Conservation (phyloP, 2,113 vertebrate genomes). For the Progne subis region DNA sequence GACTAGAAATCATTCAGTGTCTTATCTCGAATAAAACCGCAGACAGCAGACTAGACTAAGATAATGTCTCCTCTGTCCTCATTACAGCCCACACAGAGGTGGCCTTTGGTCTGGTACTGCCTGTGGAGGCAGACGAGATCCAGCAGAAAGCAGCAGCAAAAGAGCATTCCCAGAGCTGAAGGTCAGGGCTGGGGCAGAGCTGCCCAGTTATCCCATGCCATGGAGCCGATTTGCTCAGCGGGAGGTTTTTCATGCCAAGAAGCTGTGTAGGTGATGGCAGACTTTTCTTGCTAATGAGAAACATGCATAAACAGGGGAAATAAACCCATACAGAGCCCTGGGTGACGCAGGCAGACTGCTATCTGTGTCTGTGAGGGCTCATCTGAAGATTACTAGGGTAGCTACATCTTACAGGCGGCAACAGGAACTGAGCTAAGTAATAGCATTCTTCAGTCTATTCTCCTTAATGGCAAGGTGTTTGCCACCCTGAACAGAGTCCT, state of each 20-base stretch:
- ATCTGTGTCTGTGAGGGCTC: not conserved
- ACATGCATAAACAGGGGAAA: not conserved
- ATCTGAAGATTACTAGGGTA: not conserved
- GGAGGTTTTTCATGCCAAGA: not conserved
- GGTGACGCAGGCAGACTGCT: not conserved
- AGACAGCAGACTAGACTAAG: not conserved
- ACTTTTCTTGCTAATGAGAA: not conserved
- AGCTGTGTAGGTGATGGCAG: not conserved
- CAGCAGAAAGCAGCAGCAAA: not conserved
- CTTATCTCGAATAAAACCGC: not conserved
- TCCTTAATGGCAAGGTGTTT: not conserved
- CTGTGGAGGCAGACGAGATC: not conserved
- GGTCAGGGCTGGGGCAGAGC: not conserved
- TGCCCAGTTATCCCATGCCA: not conserved
- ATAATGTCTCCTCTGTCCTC: not conserved
- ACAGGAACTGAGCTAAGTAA: not conserved
- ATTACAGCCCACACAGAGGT: not conserved
- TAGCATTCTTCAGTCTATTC: not conserved
- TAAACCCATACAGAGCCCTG: not conserved
- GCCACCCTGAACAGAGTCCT: not conserved
- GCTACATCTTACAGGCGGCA: not conserved
- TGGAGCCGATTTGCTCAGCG: fast-evolving
- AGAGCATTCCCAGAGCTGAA: not conserved
- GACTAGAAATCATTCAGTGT: not conserved
- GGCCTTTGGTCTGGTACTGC: not conserved